A percentile compares a stretch with the other conserved stretches of the same genome.
Evolutionary conservation across 2,888 invertebrate genomes (phyloP).

Genomic region (Cataglyphis cursor): DNA sequence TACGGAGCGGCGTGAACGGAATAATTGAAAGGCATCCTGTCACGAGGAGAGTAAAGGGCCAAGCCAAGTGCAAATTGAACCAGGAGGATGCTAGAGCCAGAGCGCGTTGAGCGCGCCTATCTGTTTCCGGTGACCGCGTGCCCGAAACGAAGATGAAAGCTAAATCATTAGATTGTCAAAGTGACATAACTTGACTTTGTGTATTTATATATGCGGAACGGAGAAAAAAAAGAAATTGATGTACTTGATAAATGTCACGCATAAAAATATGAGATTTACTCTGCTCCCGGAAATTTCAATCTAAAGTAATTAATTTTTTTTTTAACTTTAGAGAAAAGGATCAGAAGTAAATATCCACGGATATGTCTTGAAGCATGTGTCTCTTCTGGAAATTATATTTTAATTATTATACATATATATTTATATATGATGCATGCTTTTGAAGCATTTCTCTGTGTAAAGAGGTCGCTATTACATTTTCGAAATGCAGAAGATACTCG

Average conservation of each 20-base stretch:
- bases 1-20: conserved; percentile 75
- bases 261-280: conserved; percentile 29
- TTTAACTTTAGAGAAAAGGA: neutral
- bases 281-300: neutral
- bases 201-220: neutral
- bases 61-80: conserved; percentile 81
- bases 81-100: conserved; percentile 67
- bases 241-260: neutral
- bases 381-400: neutral
- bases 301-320: conserved; percentile 7
- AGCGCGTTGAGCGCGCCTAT: conserved; percentile 65
- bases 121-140: conserved; percentile 68
- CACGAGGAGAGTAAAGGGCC: conserved; percentile 74
- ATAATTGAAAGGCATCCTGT: conserved; percentile 81
- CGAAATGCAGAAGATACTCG: neutral
- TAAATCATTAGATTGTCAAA: conserved; percentile 55
- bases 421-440: neutral
- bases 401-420: neutral
- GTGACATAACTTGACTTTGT: conserved; percentile 37
- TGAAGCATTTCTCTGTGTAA: neutral
- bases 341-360: neutral
- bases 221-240: conserved; percentile 4
- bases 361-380: neutral
- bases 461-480: conserved; percentile 12
- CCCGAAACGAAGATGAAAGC: conserved; percentile 41